Conservation (phyloP, 2,797 vertebrate species). For the Rhynchotus rufescens region DNA sequence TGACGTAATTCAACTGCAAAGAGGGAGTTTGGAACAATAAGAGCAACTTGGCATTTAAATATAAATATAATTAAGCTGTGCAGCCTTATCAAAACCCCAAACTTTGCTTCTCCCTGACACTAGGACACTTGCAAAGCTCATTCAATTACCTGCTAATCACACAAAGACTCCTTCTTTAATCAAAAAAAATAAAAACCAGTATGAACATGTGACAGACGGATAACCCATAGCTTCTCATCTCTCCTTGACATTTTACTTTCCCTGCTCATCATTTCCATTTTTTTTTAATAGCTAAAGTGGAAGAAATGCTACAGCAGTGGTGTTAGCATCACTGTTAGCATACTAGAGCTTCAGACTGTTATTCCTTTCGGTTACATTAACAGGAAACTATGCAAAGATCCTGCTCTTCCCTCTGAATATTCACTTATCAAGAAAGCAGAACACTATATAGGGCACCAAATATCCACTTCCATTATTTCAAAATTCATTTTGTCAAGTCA, state of each 20-base stretch:
- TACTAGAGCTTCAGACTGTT: background rate
- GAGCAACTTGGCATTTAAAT: background rate
- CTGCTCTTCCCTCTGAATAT: background rate
- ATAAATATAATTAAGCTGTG: background rate
- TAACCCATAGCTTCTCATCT: background rate
- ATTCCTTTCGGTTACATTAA: background rate
- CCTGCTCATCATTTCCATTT: background rate
- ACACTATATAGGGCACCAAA: fast-evolving
- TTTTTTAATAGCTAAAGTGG: background rate
- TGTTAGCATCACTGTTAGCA: background rate
- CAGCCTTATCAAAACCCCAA: background rate
- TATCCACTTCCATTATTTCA: background rate
- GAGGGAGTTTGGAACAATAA: background rate
- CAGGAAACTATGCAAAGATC: background rate
- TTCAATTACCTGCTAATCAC: background rate
- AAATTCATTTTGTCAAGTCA: background rate
- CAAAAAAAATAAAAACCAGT: background rate
- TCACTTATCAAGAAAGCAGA: background rate
- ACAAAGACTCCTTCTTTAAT: no score
- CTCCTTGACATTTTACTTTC: background rate
- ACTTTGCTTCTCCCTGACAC: background rate
- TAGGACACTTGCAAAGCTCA: background rate
- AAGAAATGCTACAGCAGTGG: background rate
- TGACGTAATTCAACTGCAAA: background rate
- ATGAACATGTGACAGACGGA: background rate